These are phyloP conservation scores for Aplochiton taeniatus DNA, from an alignment of 2,797 vertebrate genomes.

Conservation along the genomic window DNA sequence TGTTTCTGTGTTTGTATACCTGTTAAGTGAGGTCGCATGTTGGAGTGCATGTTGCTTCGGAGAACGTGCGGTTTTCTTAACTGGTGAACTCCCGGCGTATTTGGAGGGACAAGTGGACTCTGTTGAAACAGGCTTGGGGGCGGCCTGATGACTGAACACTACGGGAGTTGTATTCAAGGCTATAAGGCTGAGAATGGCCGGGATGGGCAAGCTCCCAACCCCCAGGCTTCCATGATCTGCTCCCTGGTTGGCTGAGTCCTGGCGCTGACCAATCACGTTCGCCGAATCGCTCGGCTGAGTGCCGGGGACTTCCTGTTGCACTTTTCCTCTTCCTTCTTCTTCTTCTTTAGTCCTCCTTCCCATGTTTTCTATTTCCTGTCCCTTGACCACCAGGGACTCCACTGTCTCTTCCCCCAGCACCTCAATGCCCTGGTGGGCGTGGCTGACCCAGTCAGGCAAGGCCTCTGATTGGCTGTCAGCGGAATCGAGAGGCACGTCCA, in stretches of 20 bases:
- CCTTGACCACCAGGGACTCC: slow-evolving; percentile 33
- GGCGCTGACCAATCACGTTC: slow-evolving; percentile 10
- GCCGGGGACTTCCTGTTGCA: not conserved
- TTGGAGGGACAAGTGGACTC: not conserved
- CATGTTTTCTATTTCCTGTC: not conserved
- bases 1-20: slow-evolving; percentile 7
- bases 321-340: slow-evolving; percentile 15
- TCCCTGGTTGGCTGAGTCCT: slow-evolving; percentile 5
- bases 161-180: slow-evolving; percentile 1
- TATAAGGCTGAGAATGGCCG: not conserved
- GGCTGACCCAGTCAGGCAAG: not conserved
- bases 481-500: slow-evolving; percentile 19
- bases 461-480: slow-evolving; percentile 22
- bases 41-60: not conserved
- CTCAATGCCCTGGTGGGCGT: slow-evolving; percentile 22
- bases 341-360: not conserved
- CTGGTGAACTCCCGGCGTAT: not conserved
- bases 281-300: not conserved
- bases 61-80: not conserved
- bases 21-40: not conserved
- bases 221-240: slow-evolving; percentile 20
- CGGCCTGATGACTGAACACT: slow-evolving; percentile 1
- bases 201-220: not conserved
- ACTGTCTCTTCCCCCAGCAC: slow-evolving; percentile 55
- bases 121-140: not conserved